Evolutionary conservation across 2,888 invertebrate genomes (phyloP), one percentile per base, ranked within the genome.

Genomic region (Eudasyphora cyanicolor): DNA sequence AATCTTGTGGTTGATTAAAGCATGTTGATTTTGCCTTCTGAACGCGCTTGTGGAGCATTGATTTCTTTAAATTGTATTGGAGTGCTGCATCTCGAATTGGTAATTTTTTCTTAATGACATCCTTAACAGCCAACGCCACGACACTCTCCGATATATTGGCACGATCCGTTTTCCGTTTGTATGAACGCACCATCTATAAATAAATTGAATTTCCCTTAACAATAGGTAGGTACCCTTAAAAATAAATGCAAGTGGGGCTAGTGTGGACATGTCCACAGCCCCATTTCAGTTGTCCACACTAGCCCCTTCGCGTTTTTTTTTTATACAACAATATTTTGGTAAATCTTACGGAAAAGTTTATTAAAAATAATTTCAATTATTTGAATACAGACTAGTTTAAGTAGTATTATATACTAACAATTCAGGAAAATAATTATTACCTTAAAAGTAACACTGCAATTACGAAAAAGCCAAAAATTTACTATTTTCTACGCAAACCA

Each of bases 11-110:
- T 49, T 49, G 49, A 17, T 49, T 49, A 5, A 49, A 49, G 7
- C 49, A 49, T 49, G 49, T 49, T n/a, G 49, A 49, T 49, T 49
- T 49, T 49, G 49, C 49, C 49, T 49, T 49, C 49, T 49, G 49
- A 49, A 49, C 49, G 49, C 49, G 49, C 49, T 17, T 49, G 49
- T 49, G 17, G 49, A 49, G 49, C n/a, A 49, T 49, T 49, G 49
- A 49, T 49, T 49, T 49, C 49, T 12, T 49, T 35, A 35, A 35
- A 35, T 35, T 35, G 35, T 35, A 35, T 35, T 49, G 49, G 49
- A 49, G 49, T 49, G 49, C 10, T 49, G 49, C 49, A 49, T 49
- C 49, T 49, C 49, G 49, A 49, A 49, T 49, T n/a, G n/a, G n/a
- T n/a, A n/a, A n/a, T n/a, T n/a, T n/a, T n/a, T n/a, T n/a, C n/a